Percentiles rank a stretch among this genome's conserved stretches.
Evolutionary conservation across 2,113 vertebrate genomes (phyloP).

Genomic region (Gadus macrocephalus): DNA sequence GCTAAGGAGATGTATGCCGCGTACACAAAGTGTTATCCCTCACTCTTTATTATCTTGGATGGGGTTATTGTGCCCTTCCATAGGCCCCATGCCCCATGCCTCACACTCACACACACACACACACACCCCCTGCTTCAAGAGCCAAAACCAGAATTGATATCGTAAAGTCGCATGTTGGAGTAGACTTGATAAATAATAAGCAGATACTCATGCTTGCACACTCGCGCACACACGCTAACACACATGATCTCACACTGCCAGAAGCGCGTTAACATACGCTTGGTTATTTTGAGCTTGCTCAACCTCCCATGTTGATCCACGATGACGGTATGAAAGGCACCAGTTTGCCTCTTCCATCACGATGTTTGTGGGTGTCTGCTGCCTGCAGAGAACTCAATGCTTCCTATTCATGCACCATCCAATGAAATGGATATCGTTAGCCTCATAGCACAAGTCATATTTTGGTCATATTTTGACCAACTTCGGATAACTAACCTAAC

Average conservation of each 20-base stretch:
- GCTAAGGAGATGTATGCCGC: constrained; percentile 9
- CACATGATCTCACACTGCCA: no score
- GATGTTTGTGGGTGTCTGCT: constrained; percentile 44
- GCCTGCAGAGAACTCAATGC: constrained; percentile 23
- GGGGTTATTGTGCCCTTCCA: constrained; percentile 22
- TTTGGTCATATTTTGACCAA: no score
- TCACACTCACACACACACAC: constrained; percentile 9
- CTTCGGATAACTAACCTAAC: no score
- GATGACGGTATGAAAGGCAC: constrained; percentile 15
- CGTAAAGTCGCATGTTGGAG: no score
- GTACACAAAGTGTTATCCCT: neutral
- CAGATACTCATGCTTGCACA: no score
- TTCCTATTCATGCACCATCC: constrained; percentile 55
- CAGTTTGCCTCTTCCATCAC: constrained; percentile 34
- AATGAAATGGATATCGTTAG: constrained; percentile 42
- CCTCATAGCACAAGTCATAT: neutral
- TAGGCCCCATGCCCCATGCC: constrained; percentile 14
- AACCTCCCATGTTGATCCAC: constrained; percentile 32
- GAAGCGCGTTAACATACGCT: no score
- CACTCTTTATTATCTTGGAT: constrained; percentile 27
- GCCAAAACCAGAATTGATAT: no score
- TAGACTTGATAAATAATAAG: no score
- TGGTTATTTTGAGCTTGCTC: constrained; percentile 21
- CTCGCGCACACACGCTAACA: no score
- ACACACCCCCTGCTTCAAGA: neutral